Base-by-base conservation (phyloP, 2,113 vertebrate genomes). In the Microtus richardsoni region DNA sequence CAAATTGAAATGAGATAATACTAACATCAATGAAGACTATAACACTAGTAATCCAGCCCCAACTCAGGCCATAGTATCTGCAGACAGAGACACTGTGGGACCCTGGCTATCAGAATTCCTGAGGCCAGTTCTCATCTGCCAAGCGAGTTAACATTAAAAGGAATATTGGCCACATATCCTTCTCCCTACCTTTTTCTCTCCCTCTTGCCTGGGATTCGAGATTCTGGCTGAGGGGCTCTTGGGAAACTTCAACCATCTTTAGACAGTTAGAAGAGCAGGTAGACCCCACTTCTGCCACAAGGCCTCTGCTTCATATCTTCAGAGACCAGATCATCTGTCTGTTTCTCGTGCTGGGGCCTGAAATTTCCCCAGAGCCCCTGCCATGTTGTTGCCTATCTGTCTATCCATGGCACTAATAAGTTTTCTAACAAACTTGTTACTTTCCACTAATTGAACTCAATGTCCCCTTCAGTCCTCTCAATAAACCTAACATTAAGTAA, bases 1-100 rank as follows among this genome's bases (percentile, higher is more conserved):
- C 24, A 58, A 84, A n/a, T 30, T 71, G 52, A 66, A 96, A 66
- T 77, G 33, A 89, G 49, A 89, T 94, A 84, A 87, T 68, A 58
- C 17, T 1, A 36, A 80, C 80, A n/a, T 36, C 8, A 26, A 2
- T 41, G n/a, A 83, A 8, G 54, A 26, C 4, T 26, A 60, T 1
- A 39, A 24, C 8, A 7, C 22, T 24, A 60, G 58, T 60, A 62
- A 83, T 41, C 24, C 36, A 30, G n/a, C n/a, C n/a, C 41, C 0
- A 8, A 14, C 26, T 39, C 39, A 64, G 39, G 58, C n/a, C 14
- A 62, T 14, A 10, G 0, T 41, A 33, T 19, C 39, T 44, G n/a
- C 13, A 84, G 24, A 24, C 13, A 84, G 78, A 58, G 52, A 39
- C 21, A 24, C 22, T n/a, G n/a, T 11, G 26, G 26, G 24, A 19